phyloP scores from a whole-genome alignment of 2,888 invertebrate species.

The Anodontia alba region DNA sequence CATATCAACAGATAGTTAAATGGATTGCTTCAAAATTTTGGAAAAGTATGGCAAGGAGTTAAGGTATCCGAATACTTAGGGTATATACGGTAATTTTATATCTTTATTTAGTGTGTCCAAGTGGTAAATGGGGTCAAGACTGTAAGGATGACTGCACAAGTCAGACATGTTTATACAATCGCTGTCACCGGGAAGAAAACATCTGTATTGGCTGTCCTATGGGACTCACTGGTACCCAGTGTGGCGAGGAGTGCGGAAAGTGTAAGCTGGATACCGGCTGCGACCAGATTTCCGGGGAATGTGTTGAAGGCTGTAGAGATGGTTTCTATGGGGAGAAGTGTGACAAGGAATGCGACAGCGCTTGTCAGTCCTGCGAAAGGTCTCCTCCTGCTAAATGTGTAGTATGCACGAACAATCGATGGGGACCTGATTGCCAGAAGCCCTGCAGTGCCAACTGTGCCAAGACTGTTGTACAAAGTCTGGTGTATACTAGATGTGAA shows the following conservation, averaged over 20 bases:
- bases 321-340: constrained; percentile 3
- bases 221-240: constrained; percentile 36
- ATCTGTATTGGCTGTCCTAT: constrained; percentile 40
- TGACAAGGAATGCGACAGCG: background rate
- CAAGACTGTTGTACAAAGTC: background rate
- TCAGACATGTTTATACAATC: constrained; percentile 36
- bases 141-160: constrained; percentile 44
- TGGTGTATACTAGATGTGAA: background rate
- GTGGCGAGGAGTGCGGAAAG: constrained; percentile 32
- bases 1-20: too few species aligned
- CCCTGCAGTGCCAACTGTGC: background rate
- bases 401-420: background rate
- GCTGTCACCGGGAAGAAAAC: constrained; percentile 30
- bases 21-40: too few species aligned
- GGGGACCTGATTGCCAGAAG: background rate
- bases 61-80: too few species aligned
- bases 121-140: constrained; percentile 31
- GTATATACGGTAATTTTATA: too few species aligned
- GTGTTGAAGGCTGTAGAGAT: constrained; percentile 21
- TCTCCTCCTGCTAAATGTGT: background rate
- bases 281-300: constrained; percentile 33
- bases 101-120: background rate
- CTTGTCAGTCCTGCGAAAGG: background rate
- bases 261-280: constrained; percentile 37
- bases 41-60: too few species aligned